Evolutionary conservation across 2,888 invertebrate species (phyloP).

Genomic region (Zhuqinia jingwanae): DNA sequence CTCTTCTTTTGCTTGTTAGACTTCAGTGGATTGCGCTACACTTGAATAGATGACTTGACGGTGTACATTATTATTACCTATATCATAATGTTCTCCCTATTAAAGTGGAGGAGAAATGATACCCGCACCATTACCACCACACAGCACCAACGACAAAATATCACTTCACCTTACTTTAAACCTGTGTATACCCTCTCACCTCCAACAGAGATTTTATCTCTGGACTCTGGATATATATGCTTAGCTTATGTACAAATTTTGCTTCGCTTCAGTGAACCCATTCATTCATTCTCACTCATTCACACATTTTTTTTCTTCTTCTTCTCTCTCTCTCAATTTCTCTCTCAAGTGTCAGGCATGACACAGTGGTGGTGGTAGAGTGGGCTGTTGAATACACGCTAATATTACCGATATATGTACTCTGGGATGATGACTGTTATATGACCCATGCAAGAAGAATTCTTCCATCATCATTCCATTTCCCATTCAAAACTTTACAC

Average conservation of each 20-base stretch:
- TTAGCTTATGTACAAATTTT: conserved; percentile 11
- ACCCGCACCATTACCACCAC: neutral
- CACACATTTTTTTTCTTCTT: conserved; percentile 39
- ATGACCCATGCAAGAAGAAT: conserved; percentile 25
- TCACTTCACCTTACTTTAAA: neutral
- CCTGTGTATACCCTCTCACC: neutral
- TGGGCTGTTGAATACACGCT: neutral
- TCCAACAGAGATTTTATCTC: conserved; percentile 15
- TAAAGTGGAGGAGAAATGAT: too few species aligned
- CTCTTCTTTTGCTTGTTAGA: too few species aligned
- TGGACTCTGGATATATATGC: too few species aligned
- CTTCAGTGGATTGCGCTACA: too few species aligned
- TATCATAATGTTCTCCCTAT: neutral
- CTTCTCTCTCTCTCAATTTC: too few species aligned
- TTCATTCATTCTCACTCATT: conserved; percentile 51
- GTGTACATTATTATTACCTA: neutral
- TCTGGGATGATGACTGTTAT: neutral
- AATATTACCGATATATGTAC: too few species aligned
- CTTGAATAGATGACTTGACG: neutral
- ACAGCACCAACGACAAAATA: too few species aligned
- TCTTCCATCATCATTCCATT: conserved; percentile 13
- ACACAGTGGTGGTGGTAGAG: conserved; percentile 16
- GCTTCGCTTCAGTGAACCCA: conserved; percentile 41
- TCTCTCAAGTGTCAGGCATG: conserved; percentile 41
- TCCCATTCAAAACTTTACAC: neutral